Evolutionary conservation across 2,888 invertebrate species (phyloP).

Genomic region (Apotomis capreana): DNA sequence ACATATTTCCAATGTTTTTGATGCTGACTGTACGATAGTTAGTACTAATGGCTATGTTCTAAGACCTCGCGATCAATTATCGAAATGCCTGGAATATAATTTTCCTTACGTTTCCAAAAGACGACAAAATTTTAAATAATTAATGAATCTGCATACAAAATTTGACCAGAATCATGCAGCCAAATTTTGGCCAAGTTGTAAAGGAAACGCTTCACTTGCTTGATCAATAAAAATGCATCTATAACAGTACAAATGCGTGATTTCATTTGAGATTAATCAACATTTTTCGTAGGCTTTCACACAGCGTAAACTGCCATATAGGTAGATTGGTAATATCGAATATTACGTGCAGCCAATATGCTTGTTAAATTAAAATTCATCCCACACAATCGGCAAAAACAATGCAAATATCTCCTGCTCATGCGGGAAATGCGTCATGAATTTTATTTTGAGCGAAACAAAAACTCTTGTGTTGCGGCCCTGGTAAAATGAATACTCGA

Average conservation of each 20-base stretch:
- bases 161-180: too few relatives aligned
- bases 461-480: background rate
- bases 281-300: conserved; percentile 4
- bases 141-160: too few relatives aligned
- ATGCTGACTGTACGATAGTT: too few relatives aligned
- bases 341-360: conserved; percentile 10
- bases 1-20: too few relatives aligned
- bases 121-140: too few relatives aligned
- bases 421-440: conserved; percentile 1
- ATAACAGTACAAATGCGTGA: background rate
- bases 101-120: too few relatives aligned
- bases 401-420: conserved; percentile 8
- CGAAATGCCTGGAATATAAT: too few relatives aligned
- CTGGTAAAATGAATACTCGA: background rate
- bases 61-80: too few relatives aligned
- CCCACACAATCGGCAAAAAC: conserved; percentile 19
- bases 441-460: conserved; percentile 1
- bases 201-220: too few relatives aligned
- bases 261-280: background rate
- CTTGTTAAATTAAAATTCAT: conserved; percentile 23
- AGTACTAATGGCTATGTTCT: too few relatives aligned
- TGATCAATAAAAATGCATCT: background rate
- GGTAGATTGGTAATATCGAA: conserved; percentile 8
- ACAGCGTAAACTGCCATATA: background rate
- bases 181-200: too few relatives aligned